Evolutionary conservation across 2,888 invertebrate species (phyloP), one percentile per base, ranked within the genome.

Genomic region (Crocallis elinguaria): DNA sequence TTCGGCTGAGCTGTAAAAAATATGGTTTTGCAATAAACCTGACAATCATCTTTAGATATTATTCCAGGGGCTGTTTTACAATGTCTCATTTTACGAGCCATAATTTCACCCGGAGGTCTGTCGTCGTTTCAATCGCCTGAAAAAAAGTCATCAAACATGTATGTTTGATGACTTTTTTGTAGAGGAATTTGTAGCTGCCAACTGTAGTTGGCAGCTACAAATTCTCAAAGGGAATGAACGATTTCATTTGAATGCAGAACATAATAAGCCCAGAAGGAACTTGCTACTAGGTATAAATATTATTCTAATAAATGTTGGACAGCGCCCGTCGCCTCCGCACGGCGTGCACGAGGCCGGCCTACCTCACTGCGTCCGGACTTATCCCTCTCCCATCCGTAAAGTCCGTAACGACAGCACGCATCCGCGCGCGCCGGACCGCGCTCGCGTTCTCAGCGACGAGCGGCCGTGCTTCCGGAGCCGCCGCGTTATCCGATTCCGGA

Each of bases 11-110:
- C 41, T 42, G 46, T 56, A 32, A 48, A 52, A 46, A 14, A 38
- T 29, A 49, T 43, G 49, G 48, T 36, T 46, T 49, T 39, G 49
- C 49, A 55, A 59, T 60, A 58, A 59, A 62, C 36, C 36, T 19
- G 49, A 49, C 54, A 39, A 58, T 59, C 36, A 59, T 52, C 45
- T 38, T 30, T 16, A 21, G 42, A 45, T 55, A 41, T 41, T 30
- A 29, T 46, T 41, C 16, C 30, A 14, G 32, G n/a, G n/a, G 33
- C 43, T 27, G 46, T n/a, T 49, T 50, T 53, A 50, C 58, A 46
- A 41, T 23, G 54, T 51, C 33, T 19, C 49, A 21, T 30, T 56
- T 62, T 42, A 60, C 58, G 60, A 53, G 21, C 49, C 32, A 17
- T 38, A 14, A 37, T 13, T 13, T 4, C 12, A 12, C 12, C 23